Conservation (phyloP, 2,113 vertebrate genomes). For the Buteo buteo region DNA sequence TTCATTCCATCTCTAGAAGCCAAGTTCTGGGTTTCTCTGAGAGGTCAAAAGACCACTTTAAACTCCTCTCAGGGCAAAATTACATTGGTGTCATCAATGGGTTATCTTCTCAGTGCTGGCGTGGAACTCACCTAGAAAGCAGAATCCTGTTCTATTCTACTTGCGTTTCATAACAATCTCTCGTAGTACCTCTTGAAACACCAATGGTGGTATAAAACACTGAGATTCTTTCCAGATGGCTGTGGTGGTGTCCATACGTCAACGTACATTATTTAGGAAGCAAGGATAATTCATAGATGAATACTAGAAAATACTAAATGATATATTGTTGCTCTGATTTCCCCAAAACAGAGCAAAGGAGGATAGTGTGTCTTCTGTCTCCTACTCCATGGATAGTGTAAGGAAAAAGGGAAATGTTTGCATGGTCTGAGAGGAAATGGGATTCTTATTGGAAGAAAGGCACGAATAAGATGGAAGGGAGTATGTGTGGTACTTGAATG, state of each 20-base stretch:
- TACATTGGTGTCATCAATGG: not conserved
- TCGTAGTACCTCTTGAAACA: not conserved
- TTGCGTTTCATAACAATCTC: not conserved
- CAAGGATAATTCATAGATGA: not conserved
- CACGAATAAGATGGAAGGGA: not conserved
- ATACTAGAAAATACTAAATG: not conserved
- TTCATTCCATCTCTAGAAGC: not conserved
- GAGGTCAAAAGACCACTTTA: not conserved
- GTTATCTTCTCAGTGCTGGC: not conserved
- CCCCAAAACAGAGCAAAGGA: rapidly evolving
- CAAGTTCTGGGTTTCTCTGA: not conserved
- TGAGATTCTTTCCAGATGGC: not conserved
- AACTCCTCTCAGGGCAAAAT: not conserved
- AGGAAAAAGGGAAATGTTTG: not conserved
- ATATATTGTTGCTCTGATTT: not conserved
- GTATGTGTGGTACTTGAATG: not conserved
- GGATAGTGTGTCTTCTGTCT: not conserved
- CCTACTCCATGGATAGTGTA: not conserved
- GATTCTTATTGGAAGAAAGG: not conserved
- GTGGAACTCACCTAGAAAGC: not conserved
- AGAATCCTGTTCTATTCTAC: not conserved
- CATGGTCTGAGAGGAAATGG: not conserved
- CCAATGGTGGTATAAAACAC: not conserved
- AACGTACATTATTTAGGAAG: not conserved
- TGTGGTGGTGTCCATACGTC: not conserved